A percentile compares a stretch with the other conserved stretches of the same genome.
These are phyloP conservation scores for Phengaris alcon DNA, from an alignment of 2,888 invertebrate genomes.

Conservation along the genomic window DNA sequence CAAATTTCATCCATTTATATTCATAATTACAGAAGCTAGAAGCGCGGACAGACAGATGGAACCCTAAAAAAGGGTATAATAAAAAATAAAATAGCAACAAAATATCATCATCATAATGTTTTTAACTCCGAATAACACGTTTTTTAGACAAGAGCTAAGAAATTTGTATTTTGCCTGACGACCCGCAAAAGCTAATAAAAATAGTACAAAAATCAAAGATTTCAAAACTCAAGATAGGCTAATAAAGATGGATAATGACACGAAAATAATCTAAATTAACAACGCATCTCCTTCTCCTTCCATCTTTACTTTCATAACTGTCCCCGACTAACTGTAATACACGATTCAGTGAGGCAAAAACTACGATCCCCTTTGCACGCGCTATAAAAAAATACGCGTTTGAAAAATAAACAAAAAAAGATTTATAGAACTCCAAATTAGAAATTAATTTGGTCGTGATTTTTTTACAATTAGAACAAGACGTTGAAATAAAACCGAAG, in stretches of 20 bases:
- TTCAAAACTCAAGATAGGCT: too few species aligned
- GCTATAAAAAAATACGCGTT: slow-evolving; percentile 13
- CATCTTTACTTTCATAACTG: slow-evolving; percentile 29
- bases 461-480: neutral
- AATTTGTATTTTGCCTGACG: slow-evolving; percentile 1
- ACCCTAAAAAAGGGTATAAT: too few species aligned
- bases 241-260: neutral
- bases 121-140: neutral
- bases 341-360: slow-evolving; percentile 29
- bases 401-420: neutral
- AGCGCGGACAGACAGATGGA: too few species aligned
- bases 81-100: neutral
- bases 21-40: too few species aligned
- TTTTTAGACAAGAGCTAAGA: neutral
- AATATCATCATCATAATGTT: neutral
- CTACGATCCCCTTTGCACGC: slow-evolving; percentile 25
- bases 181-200: neutral
- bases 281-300: slow-evolving; percentile 22
- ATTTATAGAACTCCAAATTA: neutral
- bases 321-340: slow-evolving; percentile 27
- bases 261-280: slow-evolving; percentile 24
- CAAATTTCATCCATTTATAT: too few species aligned
- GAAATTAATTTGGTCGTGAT: neutral
- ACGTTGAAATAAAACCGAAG: slow-evolving; percentile 10
- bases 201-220: neutral